Evolutionary conservation across 2,888 invertebrate species (phyloP).

Genomic region (Torymus auratus): DNA sequence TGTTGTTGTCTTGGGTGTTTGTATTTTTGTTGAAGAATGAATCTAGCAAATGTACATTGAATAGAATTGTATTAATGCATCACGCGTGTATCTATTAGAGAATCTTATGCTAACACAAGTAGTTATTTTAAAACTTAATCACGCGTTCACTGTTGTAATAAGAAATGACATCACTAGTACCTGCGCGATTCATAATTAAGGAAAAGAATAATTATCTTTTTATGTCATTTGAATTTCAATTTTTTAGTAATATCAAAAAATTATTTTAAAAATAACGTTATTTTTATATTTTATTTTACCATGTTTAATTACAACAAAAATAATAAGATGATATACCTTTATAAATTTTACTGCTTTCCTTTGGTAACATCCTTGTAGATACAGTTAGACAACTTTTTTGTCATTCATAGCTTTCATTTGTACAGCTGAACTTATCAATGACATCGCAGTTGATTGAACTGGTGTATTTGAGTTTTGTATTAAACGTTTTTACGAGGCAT

Average conservation of each 20-base stretch:
- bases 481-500: slow-evolving; percentile 39
- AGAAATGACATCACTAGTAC: not conserved
- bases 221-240: no score
- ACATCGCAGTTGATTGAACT: slow-evolving; percentile 48
- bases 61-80: no score
- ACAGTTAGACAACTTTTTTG: slow-evolving; percentile 35
- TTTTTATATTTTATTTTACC: no score
- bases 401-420: slow-evolving; percentile 6
- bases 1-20: no score
- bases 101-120: not conserved
- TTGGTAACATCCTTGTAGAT: slow-evolving; percentile 53
- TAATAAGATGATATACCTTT: slow-evolving; percentile 30
- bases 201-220: not conserved
- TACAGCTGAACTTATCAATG: slow-evolving; percentile 49
- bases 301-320: no score
- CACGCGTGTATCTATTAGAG: no score
- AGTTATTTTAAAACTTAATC: no score
- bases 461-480: slow-evolving; percentile 33
- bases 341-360: slow-evolving; percentile 38
- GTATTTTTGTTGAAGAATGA: no score
- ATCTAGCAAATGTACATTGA: no score
- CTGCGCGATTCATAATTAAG: not conserved
- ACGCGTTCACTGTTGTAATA: no score
- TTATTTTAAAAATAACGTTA: no score
- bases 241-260: no score